Evolutionary conservation across 2,797 vertebrate genomes (phyloP).

Genomic region (Rousettus madagascariensis): DNA sequence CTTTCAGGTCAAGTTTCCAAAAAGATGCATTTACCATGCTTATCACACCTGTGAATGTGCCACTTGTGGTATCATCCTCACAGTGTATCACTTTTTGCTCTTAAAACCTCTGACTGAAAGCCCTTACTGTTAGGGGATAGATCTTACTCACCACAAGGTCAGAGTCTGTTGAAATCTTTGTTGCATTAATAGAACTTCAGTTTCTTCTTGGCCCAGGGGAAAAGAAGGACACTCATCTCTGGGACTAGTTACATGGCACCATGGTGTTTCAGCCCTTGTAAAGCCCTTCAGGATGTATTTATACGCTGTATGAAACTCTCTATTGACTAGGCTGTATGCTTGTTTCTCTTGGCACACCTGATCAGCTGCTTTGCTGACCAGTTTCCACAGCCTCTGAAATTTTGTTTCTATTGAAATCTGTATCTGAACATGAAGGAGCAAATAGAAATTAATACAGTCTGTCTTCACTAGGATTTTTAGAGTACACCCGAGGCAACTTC

Average conservation of each 20-base stretch:
- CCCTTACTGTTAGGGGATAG: constrained; percentile 22
- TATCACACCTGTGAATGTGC: constrained; percentile 38
- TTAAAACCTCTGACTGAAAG: constrained; percentile 39
- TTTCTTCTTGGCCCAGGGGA: constrained; percentile 9
- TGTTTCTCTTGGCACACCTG: background rate
- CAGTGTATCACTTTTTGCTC: background rate
- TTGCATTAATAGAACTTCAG: background rate
- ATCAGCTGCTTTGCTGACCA: background rate
- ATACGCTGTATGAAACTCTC: background rate
- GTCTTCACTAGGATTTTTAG: background rate
- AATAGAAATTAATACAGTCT: background rate
- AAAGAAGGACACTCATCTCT: background rate
- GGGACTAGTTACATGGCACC: background rate
- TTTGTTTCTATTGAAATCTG: background rate
- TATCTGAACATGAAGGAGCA: background rate
- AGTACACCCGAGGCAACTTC: background rate
- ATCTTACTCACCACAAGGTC: constrained; percentile 1
- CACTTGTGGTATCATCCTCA: constrained; percentile 49
- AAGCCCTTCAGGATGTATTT: background rate
- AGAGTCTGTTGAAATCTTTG: background rate
- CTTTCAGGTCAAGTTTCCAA: constrained; percentile 29
- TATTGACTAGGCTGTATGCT: background rate
- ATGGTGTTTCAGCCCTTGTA: background rate
- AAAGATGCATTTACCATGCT: constrained; percentile 18
- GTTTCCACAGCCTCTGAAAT: background rate